phyloP scores from a whole-genome alignment of 2,888 invertebrate genomes.

The Willowsia nigromaculata region DNA sequence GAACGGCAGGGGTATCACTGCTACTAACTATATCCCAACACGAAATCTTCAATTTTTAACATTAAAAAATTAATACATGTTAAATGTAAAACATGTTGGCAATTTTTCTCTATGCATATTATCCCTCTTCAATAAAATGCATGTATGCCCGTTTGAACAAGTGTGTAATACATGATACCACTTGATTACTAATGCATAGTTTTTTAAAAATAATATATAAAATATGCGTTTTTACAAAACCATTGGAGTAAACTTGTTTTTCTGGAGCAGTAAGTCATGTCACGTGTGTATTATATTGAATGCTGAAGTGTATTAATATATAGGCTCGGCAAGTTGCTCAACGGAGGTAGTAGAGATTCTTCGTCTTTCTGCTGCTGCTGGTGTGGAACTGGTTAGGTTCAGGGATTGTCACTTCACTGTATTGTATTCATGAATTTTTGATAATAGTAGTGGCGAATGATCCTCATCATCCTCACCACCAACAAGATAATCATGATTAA shows the following conservation, averaged over 20 bases:
- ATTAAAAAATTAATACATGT: slow-evolving; percentile 24
- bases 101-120: not conserved
- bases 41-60: not conserved
- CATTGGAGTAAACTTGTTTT: slow-evolving; percentile 49
- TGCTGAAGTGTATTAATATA: not conserved
- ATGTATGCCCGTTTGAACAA: not conserved
- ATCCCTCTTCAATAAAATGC: not conserved
- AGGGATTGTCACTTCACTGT: slow-evolving; percentile 43
- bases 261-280: slow-evolving; percentile 46
- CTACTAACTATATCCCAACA: not conserved
- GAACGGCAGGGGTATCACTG: not conserved
- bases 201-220: not conserved
- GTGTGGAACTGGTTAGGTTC: slow-evolving; percentile 47
- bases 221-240: slow-evolving; percentile 9
- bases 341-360: slow-evolving; percentile 7
- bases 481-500: slow-evolving; percentile 6
- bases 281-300: slow-evolving; percentile 36
- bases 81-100: not conserved
- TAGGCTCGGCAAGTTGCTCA: not conserved
- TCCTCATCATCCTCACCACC: not conserved
- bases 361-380: not conserved
- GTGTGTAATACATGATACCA: not conserved
- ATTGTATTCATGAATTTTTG: slow-evolving; percentile 31
- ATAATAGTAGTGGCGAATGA: slow-evolving; percentile 9
- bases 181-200: slow-evolving; percentile 22